phyloP scores from a whole-genome alignment of 2,888 invertebrate genomes.

The Malacosoma neustria region DNA sequence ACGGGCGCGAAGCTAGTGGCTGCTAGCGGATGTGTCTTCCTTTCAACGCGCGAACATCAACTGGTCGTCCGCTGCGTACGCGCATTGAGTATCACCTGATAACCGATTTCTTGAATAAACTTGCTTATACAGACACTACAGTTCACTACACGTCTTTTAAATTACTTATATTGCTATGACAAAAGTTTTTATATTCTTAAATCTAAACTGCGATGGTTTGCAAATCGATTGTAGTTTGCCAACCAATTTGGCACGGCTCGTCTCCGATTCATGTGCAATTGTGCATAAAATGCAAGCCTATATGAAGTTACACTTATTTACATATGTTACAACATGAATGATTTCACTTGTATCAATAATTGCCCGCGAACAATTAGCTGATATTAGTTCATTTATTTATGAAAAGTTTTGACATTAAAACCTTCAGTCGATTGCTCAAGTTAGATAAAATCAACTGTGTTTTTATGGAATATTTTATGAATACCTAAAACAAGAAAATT shows the following conservation, averaged over 20 bases:
- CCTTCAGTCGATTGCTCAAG: no score
- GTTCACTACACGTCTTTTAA: conserved; percentile 27
- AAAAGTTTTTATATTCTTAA: no score
- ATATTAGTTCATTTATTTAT: no score
- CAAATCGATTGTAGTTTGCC: neutral
- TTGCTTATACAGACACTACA: conserved; percentile 34
- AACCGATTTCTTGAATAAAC: conserved; percentile 53
- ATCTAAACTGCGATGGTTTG: no score
- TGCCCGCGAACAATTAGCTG: neutral
- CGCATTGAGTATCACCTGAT: conserved; percentile 45
- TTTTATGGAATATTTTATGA: no score
- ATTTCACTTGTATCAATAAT: no score
- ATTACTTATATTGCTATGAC: conserved; percentile 5
- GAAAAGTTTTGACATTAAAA: no score
- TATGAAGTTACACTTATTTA: neutral
- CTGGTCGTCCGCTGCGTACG: conserved; percentile 46
- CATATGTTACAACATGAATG: neutral
- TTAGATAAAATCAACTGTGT: no score
- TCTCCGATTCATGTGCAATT: neutral
- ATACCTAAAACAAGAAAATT: no score
- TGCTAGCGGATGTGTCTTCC: conserved; percentile 63
- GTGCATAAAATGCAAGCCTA: neutral
- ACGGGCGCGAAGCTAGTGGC: conserved; percentile 35
- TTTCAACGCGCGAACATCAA: conserved; percentile 66
- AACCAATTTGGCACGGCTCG: neutral